Conservation (phyloP, 2,888 invertebrate genomes). For the Philereme vetulata region DNA sequence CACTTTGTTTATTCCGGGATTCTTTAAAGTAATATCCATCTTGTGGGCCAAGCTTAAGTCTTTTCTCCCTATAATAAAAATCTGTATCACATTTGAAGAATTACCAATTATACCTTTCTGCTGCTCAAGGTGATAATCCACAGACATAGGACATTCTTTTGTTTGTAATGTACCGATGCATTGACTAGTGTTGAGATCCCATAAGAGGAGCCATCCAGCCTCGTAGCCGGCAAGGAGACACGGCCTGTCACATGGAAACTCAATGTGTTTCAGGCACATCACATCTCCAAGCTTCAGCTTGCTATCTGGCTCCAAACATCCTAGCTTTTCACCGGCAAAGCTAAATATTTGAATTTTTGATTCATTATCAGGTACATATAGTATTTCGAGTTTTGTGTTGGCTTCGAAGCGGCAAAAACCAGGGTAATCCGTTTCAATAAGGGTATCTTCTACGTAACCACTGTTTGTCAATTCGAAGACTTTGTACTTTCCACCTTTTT, state of each 20-base stretch:
- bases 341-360: conserved; percentile 80
- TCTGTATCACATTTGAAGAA: conserved; percentile 85
- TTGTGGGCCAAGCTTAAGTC: conserved; percentile 83
- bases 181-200: conserved; percentile 87
- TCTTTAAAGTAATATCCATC: conserved; percentile 86
- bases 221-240: conserved; percentile 89
- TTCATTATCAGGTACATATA: conserved; percentile 87
- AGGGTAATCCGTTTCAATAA: conserved; percentile 84
- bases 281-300: conserved; percentile 83
- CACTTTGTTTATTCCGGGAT: conserved; percentile 88
- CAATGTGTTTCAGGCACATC: conserved; percentile 85
- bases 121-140: conserved; percentile 87
- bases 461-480: conserved; percentile 85
- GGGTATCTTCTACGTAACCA: conserved; percentile 84
- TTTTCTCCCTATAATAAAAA: conserved; percentile 83
- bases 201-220: conserved; percentile 87
- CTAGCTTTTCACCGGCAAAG: conserved; percentile 72
- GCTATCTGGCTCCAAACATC: conserved; percentile 66
- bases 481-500: conserved; percentile 88
- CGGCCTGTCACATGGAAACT: conserved; percentile 75
- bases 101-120: conserved; percentile 88
- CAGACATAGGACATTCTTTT: conserved; percentile 87
- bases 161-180: conserved; percentile 82
- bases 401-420: conserved; percentile 89
- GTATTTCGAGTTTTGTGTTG: conserved; percentile 83